Conservation (phyloP, 2,888 invertebrate genomes). For the Autographa gamma region DNA sequence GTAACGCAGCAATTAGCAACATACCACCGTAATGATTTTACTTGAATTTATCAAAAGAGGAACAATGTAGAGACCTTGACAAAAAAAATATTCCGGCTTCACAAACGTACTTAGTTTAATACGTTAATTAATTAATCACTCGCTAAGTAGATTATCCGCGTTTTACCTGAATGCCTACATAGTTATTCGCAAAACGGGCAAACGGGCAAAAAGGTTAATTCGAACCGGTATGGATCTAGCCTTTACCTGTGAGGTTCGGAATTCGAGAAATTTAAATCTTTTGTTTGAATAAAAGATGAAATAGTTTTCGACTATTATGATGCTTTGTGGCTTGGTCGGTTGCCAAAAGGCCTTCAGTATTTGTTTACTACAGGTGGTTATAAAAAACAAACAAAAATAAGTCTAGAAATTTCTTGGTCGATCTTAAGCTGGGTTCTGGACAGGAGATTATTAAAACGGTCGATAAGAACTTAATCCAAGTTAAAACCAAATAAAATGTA, state of each 20-base stretch:
- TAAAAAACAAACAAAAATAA: not conserved
- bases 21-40: constrained; percentile 37
- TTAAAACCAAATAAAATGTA: not conserved
- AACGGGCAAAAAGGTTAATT: constrained; percentile 2
- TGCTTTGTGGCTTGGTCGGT: not conserved
- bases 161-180: constrained; percentile 3
- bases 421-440: not conserved
- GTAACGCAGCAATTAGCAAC: constrained; percentile 28
- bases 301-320: not conserved
- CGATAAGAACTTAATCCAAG: too few species aligned
- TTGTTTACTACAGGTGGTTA: constrained; percentile 1
- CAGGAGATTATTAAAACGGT: too few species aligned
- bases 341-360: constrained; percentile 1
- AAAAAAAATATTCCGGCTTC: constrained; percentile 41
- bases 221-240: constrained; percentile 1
- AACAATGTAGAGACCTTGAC: constrained; percentile 31
- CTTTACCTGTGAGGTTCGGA: not conserved
- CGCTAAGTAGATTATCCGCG: constrained; percentile 14
- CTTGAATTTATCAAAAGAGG: constrained; percentile 35
- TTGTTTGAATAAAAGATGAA: constrained; percentile 2
- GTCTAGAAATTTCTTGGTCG: not conserved
- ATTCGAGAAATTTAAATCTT: constrained; percentile 4
- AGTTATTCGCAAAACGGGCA: not conserved
- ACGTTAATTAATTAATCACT: constrained; percentile 34
- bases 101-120: constrained; percentile 8